Base-by-base conservation (phyloP, 2,797 vertebrate species). In the Chloroceryle inda region DNA sequence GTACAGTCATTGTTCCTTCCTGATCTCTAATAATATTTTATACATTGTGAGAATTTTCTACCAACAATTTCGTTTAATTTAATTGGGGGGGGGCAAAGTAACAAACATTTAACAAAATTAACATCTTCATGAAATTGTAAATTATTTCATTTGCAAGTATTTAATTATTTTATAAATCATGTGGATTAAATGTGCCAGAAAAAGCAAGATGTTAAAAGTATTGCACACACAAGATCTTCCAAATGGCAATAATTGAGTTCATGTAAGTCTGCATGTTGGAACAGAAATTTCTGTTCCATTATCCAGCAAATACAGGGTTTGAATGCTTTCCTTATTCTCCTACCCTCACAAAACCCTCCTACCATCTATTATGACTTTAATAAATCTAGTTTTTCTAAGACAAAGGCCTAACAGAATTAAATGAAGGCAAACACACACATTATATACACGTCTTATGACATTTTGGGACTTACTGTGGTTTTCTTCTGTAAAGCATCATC, bases 311-410 rank as follows among this genome's bases (percentile, higher is more conserved):
- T 42, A 31, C 0, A 1, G 3, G 3, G 0, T 73, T 64, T 66
- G 19, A 80, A 12, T 66, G 11, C 1, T 73, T 53, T 53, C 24
- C 11, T 45, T 40, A 12, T 47, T 72, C 26, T 63, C 2, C 17
- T 24, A 13, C 3, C 5, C n/a, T 3, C 0, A 19, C 49, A 45
- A n/a, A 9, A 4, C 1, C 10, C 50, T 52, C 38, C 38, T 40
- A 40, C 38, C 38, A 29, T 10, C 38, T 26, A 23, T 40, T 53
- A 73, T 3, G 31, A 56, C 13, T 49, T 40, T 2, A 47, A 44
- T 45, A 67, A 69, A 81, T 78, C 40, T 69, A 31, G 9, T 56
- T 80, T 84, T 80, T 13, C 29, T 55, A 69, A 90, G 52, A 77
- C 9, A 88, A 77, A 92, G 73, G 27, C 12, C n/a, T 47, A 19